A percentile compares a stretch with the other conserved stretches of the same genome.
phyloP scores from a whole-genome alignment of 2,113 vertebrate genomes.

The human region DNA sequence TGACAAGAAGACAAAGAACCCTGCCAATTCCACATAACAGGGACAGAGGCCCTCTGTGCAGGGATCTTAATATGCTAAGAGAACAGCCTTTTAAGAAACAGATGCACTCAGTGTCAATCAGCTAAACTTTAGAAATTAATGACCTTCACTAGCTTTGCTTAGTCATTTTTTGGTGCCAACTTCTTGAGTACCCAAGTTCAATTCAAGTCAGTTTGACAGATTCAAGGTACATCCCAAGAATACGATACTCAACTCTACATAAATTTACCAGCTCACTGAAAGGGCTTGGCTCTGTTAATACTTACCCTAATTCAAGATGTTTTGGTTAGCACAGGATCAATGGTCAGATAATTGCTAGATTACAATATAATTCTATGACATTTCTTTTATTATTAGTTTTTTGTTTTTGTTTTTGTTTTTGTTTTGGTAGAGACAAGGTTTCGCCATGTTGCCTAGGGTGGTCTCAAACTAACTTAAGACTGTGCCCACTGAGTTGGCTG shows the following conservation, averaged over 20 bases:
- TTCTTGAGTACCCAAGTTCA: conserved; percentile 35
- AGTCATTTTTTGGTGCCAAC: conserved; percentile 46
- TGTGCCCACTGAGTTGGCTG: neutral
- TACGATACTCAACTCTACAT: neutral
- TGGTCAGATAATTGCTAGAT: neutral
- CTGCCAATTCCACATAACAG: conserved; percentile 23
- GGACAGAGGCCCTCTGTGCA: conserved; percentile 51
- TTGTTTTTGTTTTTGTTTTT: no score
- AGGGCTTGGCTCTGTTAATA: neutral
- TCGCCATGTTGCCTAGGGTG: no score
- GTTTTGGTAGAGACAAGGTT: no score
- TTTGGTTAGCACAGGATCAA: neutral
- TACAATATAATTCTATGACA: neutral
- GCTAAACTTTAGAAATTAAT: conserved; percentile 63
- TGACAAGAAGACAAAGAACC: conserved; percentile 57
- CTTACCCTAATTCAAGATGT: conserved; percentile 1
- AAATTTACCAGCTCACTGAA: conserved; percentile 13
- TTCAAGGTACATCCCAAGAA: neutral
- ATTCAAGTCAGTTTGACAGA: conserved; percentile 22
- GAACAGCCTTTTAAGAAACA: conserved; percentile 48
- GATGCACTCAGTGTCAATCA: conserved; percentile 39
- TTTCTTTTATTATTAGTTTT: neutral
- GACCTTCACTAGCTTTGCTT: neutral
- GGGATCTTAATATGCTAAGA: conserved; percentile 44
- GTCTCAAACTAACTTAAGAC: neutral